Conservation (phyloP, 2,888 invertebrate species). For the Tenthredo notha region DNA sequence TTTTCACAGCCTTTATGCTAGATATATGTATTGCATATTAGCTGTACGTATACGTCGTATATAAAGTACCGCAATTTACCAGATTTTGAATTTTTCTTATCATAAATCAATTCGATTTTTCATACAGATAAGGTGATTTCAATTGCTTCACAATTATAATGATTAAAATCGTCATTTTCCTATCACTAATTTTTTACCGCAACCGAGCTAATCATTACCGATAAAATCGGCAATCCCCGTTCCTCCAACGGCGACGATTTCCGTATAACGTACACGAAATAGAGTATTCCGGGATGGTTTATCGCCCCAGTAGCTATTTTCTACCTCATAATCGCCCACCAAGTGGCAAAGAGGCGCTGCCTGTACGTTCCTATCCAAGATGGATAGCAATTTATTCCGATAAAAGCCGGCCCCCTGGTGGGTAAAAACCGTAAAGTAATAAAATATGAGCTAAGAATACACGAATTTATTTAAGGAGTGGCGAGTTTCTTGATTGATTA, state of each 20-base stretch:
- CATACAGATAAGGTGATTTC: neutral
- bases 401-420: too few species aligned
- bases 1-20: slow-evolving; percentile 13
- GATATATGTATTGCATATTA: neutral
- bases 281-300: slow-evolving; percentile 8
- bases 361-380: neutral
- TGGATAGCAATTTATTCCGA: neutral
- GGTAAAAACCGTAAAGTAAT: too few species aligned
- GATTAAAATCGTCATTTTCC: neutral
- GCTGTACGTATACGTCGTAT: neutral
- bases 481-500: slow-evolving; percentile 18
- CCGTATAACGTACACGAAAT: neutral
- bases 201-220: neutral
- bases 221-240: slow-evolving; percentile 12
- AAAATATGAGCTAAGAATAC: neutral
- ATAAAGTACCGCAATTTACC: neutral
- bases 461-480: neutral
- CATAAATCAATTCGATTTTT: neutral
- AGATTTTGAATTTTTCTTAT: neutral
- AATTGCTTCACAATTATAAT: neutral
- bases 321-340: neutral
- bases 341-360: neutral
- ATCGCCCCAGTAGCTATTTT: neutral
- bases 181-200: neutral
- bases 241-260: slow-evolving; percentile 17